A percentile compares a stretch with the other conserved stretches of the same genome.
These are phyloP conservation scores for Halichondria panicea DNA, from an alignment of 37 sponge, comb jelly and placozoan genomes.

Conservation along the genomic window DNA sequence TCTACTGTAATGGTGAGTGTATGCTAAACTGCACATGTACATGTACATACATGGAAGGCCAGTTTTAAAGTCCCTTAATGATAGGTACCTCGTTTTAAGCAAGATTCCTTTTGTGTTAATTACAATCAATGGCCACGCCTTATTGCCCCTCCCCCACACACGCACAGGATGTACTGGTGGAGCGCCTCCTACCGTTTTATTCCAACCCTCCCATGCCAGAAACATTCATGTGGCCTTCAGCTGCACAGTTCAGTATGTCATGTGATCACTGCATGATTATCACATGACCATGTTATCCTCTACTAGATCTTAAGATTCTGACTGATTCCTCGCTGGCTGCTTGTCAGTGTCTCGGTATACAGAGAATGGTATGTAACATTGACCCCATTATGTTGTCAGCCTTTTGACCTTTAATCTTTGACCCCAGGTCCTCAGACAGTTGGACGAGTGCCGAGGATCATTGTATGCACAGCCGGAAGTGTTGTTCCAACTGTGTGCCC, in stretches of 20 bases:
- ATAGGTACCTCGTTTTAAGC: too few species aligned
- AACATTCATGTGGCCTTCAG: slow-evolving; percentile 49
- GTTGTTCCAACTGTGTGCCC: slow-evolving; percentile 17
- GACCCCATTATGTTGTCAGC: neutral
- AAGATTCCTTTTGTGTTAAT: too few species aligned
- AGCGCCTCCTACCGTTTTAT: neutral
- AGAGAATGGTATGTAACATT: slow-evolving; percentile 1
- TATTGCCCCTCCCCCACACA: neutral
- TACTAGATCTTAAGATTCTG: neutral
- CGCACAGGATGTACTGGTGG: slow-evolving; percentile 20
- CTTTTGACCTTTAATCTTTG: neutral
- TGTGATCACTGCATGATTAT: neutral
- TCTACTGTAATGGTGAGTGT: neutral
- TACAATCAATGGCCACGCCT: too few species aligned
- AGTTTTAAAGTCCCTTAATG: too few species aligned
- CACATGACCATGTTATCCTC: neutral
- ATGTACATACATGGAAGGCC: neutral
- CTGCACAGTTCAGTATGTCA: slow-evolving; percentile 52
- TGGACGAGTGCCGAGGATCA: slow-evolving; percentile 2
- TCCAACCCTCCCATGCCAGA: slow-evolving; percentile 56
- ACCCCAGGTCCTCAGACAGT: slow-evolving; percentile 28
- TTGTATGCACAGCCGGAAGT: slow-evolving; percentile 6
- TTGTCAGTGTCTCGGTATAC: slow-evolving; percentile 13
- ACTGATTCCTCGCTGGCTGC: neutral
- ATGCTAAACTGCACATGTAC: neutral